Percentiles rank a stretch among this genome's conserved stretches.
Conservation (phyloP, 2,797 vertebrate genomes). For the Pogoniulus pusillus region DNA sequence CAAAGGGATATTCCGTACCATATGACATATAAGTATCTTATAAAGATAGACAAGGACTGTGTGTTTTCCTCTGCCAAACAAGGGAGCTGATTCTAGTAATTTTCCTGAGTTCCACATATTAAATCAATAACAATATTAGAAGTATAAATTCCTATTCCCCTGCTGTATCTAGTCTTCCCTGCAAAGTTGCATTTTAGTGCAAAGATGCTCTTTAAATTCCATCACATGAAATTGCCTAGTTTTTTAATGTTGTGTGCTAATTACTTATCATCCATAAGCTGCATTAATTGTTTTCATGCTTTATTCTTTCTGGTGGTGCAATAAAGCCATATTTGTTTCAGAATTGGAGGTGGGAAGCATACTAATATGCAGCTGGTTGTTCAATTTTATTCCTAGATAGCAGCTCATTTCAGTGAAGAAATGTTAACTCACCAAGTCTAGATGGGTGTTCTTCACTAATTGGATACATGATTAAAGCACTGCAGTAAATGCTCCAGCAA, state of each 20-base stretch:
- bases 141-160: background rate
- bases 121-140: constrained; percentile 6
- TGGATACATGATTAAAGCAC: background rate
- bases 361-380: constrained; percentile 23
- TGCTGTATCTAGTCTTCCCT: background rate
- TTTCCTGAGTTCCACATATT: background rate
- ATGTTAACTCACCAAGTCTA: background rate
- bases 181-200: constrained; percentile 14
- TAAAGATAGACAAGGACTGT: background rate
- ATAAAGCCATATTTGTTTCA: constrained; percentile 19
- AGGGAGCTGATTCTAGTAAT: background rate
- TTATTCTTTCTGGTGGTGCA: background rate
- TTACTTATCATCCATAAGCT: background rate
- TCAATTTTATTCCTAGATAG: constrained; percentile 11
- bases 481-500: background rate
- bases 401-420: background rate
- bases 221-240: background rate
- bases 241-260: background rate
- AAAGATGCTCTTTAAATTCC: background rate
- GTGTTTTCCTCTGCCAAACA: too few relatives aligned
- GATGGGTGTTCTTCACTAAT: background rate
- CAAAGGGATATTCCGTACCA: background rate
- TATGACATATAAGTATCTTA: background rate
- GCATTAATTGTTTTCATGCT: background rate
- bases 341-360: constrained; percentile 7